Conservation (phyloP, 2,888 invertebrate species). For the Eristalinus sepulchralis region DNA sequence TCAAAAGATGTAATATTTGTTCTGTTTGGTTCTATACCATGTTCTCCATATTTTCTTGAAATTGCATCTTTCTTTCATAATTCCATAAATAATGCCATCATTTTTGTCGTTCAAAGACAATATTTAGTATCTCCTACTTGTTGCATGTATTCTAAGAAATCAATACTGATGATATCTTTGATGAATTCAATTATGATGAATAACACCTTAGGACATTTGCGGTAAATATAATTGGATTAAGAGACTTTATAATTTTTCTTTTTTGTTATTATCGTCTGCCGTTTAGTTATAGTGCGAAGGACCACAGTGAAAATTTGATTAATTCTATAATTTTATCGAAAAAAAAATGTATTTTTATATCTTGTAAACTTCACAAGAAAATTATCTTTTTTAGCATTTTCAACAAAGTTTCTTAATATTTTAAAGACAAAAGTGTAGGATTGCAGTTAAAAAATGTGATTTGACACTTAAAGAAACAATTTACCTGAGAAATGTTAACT, state of each 20-base stretch:
- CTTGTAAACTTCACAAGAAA: background rate
- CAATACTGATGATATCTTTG: background rate
- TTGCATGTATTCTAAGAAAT: background rate
- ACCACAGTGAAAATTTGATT: constrained; percentile 43
- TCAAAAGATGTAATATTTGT: background rate
- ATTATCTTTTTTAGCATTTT: background rate
- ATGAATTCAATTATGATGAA: background rate
- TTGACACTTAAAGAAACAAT: constrained; percentile 58
- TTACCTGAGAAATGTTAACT: constrained; percentile 56
- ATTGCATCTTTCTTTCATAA: background rate
- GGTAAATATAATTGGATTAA: constrained; percentile 51
- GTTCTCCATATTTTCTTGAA: background rate
- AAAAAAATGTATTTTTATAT: background rate
- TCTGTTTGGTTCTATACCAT: background rate
- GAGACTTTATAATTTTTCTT: constrained; percentile 47
- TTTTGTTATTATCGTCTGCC: constrained; percentile 58
- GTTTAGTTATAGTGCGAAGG: constrained; percentile 53
- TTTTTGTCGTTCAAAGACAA: constrained; percentile 15
- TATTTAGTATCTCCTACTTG: constrained; percentile 41
- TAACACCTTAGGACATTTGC: constrained; percentile 13
- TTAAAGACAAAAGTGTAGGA: constrained; percentile 5
- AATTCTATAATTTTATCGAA: constrained; percentile 9
- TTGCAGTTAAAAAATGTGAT: constrained; percentile 34
- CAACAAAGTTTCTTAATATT: background rate
- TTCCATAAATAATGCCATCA: background rate